phyloP scores from a whole-genome alignment of 1,140 invertebrate genomes.

The Paralvinella palmiformis region DNA sequence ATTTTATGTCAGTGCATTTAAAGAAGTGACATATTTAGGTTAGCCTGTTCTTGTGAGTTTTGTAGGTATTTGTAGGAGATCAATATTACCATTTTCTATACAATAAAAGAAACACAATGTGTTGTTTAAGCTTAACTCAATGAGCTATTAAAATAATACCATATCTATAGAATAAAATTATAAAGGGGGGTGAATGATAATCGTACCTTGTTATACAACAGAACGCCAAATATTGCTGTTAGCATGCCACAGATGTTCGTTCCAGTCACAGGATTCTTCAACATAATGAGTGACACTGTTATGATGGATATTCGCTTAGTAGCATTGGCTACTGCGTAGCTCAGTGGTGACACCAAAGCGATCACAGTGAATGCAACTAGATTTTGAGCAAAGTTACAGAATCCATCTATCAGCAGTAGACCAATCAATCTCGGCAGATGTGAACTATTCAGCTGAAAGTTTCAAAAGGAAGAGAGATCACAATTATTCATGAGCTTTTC shows the following conservation, averaged over 20 bases:
- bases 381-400: conserved; percentile 90
- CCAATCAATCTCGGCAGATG: conserved; percentile 31
- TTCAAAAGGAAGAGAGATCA: no score
- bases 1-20: no score
- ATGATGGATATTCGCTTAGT: conserved; percentile 95
- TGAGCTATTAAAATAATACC: no score
- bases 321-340: conserved; percentile 90
- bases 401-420: conserved; percentile 74
- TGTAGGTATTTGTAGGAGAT: no score
- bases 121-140: no score
- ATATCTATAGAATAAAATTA: background rate
- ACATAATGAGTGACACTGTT: conserved; percentile 74
- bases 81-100: no score
- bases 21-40: no score
- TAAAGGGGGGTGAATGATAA: background rate
- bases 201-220: conserved; percentile 71
- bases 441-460: conserved; percentile 42
- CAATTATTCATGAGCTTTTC: no score
- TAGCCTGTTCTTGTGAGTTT: no score
- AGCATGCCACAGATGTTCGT: conserved; percentile 86
- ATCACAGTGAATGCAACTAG: conserved; percentile 90
- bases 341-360: conserved; percentile 75
- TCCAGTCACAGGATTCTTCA: conserved; percentile 86
- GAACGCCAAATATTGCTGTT: conserved; percentile 80
- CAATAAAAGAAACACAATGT: no score